Evolutionary conservation across 2,888 invertebrate species (phyloP).

Genomic region (Troides aeacus): DNA sequence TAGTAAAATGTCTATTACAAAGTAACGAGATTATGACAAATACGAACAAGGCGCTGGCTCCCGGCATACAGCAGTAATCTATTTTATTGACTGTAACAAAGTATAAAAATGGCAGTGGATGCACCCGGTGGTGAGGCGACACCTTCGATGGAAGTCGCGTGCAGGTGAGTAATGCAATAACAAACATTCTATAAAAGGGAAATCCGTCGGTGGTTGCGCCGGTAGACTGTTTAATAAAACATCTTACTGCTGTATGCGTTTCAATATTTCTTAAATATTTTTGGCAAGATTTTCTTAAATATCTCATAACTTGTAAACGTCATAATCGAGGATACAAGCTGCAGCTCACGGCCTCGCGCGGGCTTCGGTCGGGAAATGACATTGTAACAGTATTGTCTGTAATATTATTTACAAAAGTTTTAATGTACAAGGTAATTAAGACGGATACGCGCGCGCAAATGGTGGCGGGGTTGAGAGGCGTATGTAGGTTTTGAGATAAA

Average conservation of each 20-base stretch:
- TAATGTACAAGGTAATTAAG: constrained; percentile 18
- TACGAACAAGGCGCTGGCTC: constrained; percentile 18
- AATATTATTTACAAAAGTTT: constrained; percentile 25
- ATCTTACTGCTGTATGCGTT: constrained; percentile 43
- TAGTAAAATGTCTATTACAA: constrained; percentile 21
- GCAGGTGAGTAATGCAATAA: constrained; percentile 5
- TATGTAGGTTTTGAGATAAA: constrained; percentile 3
- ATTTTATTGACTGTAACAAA: constrained; percentile 23
- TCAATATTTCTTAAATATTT: constrained; percentile 17
- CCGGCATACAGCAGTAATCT: constrained; percentile 28
- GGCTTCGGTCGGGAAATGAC: constrained; percentile 19
- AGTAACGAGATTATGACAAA: constrained; percentile 8
- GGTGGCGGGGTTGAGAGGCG: constrained; percentile 4
- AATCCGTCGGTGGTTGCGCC: constrained; percentile 15
- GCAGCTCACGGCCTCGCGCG: not conserved
- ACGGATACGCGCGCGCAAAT: constrained; percentile 5
- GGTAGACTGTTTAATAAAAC: constrained; percentile 33
- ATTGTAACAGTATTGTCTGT: constrained; percentile 25
- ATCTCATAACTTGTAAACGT: not conserved
- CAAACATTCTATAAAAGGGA: constrained; percentile 8
- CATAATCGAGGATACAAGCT: no score
- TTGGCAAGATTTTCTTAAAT: constrained; percentile 24
- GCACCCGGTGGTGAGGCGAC: not conserved
- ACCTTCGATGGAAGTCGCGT: constrained; percentile 8
- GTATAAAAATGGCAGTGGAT: constrained; percentile 26